Conservation (phyloP, 2,113 vertebrate genomes). For the Peromyscus leucopus region DNA sequence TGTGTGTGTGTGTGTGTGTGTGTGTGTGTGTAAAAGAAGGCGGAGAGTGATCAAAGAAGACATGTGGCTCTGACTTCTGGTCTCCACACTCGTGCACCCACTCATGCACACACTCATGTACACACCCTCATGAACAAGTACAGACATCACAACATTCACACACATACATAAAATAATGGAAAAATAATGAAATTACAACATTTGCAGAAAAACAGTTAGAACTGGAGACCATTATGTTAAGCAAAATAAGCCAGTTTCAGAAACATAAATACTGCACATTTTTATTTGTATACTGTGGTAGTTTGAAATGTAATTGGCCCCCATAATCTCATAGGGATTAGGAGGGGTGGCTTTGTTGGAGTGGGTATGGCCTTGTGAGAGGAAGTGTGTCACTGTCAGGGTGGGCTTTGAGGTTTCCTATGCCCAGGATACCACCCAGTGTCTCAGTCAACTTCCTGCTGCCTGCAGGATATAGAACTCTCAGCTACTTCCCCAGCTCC, state of each 20-base stretch:
- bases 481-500: too few species aligned
- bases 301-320: too few species aligned
- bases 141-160: neutral
- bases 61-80: neutral
- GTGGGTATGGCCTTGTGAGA: too few species aligned
- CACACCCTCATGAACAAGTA: neutral
- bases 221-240: neutral
- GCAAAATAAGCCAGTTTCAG: neutral
- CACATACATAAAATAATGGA: neutral
- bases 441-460: too few species aligned
- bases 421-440: too few species aligned
- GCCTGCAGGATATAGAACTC: too few species aligned
- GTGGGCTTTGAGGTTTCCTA: too few species aligned
- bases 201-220: neutral
- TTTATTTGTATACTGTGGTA: too few species aligned
- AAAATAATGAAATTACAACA: neutral
- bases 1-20: too few species aligned
- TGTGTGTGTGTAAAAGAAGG: neutral
- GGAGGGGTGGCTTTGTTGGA: too few species aligned
- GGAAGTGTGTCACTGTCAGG: too few species aligned
- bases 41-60: neutral
- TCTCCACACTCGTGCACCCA: neutral
- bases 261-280: neutral
- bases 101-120: neutral
- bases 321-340: too few species aligned